A percentile compares a stretch with the other conserved stretches of the same genome.
Conservation (phyloP, 2,797 vertebrate species). For the Myotis myotis region DNA sequence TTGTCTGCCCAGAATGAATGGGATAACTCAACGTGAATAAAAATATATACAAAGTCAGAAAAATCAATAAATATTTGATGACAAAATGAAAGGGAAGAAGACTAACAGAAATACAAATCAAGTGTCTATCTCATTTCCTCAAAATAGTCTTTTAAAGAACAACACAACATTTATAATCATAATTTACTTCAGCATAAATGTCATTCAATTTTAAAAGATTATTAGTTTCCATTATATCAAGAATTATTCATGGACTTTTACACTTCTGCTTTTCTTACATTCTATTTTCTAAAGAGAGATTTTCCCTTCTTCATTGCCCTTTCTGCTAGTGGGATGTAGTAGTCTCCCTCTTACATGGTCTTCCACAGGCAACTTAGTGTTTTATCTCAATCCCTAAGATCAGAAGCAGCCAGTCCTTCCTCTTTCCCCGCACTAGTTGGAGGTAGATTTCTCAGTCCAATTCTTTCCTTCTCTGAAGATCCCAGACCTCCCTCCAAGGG, state of each 20-base stretch:
- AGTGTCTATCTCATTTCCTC: not conserved
- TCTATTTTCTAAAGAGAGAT: not conserved
- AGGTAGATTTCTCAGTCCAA: not conserved
- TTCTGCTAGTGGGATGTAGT: not conserved
- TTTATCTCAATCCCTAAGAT: constrained; percentile 22
- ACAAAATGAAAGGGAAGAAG: constrained; percentile 32
- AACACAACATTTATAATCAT: constrained; percentile 27
- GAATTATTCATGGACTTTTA: constrained; percentile 54
- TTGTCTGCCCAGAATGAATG: not conserved
- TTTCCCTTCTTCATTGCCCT: not conserved
- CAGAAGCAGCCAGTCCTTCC: not conserved
- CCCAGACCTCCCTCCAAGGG: not conserved
- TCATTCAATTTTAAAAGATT: constrained; percentile 53
- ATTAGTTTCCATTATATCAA: constrained; percentile 48
- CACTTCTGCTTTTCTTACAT: constrained; percentile 37
- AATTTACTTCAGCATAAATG: constrained; percentile 55
- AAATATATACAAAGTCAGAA: not conserved
- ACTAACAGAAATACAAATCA: constrained; percentile 36
- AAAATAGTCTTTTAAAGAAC: constrained; percentile 38
- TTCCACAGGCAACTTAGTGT: not conserved
- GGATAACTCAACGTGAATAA: not conserved
- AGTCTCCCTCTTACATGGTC: not conserved
- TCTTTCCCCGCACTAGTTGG: not conserved
- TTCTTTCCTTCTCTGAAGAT: not conserved
- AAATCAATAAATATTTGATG: constrained; percentile 51